A percentile compares a stretch with the other conserved stretches of the same genome.
Conservation (phyloP, 2,797 vertebrate genomes). For the Gorsachius magnificus region DNA sequence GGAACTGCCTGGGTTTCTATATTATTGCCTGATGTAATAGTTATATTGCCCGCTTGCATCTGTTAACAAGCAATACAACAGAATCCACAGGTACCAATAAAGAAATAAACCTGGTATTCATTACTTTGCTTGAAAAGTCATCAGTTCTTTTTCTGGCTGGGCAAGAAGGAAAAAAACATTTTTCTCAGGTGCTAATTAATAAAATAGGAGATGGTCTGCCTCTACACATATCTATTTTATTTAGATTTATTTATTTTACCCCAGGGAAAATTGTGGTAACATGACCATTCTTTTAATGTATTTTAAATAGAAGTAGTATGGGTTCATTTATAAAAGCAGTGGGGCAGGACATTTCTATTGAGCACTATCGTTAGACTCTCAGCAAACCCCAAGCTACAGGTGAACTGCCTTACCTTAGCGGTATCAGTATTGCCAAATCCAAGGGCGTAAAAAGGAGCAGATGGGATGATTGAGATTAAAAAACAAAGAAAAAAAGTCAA, state of each 20-base stretch:
- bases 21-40: conserved; percentile 73
- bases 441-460: neutral
- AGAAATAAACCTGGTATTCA: conserved; percentile 63
- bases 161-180: neutral
- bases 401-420: neutral
- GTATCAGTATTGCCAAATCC: neutral
- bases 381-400: neutral
- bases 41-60: conserved; percentile 72
- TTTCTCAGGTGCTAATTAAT: conserved; percentile 65
- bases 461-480: neutral
- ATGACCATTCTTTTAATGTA: neutral
- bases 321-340: conserved; percentile 23
- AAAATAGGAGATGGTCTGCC: conserved; percentile 27
- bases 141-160: conserved; percentile 29
- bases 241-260: conserved; percentile 66
- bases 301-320: neutral
- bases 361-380: neutral
- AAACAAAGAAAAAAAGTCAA: neutral
- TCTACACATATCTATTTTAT: neutral
- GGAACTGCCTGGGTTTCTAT: conserved; percentile 62
- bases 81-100: conserved; percentile 73
- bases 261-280: neutral
- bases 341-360: neutral
- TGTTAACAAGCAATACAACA: conserved; percentile 72
- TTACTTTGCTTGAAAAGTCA: conserved; percentile 59